Evolutionary conservation across 2,113 vertebrate genomes (phyloP).

Genomic region (Todiramphus chloris): DNA sequence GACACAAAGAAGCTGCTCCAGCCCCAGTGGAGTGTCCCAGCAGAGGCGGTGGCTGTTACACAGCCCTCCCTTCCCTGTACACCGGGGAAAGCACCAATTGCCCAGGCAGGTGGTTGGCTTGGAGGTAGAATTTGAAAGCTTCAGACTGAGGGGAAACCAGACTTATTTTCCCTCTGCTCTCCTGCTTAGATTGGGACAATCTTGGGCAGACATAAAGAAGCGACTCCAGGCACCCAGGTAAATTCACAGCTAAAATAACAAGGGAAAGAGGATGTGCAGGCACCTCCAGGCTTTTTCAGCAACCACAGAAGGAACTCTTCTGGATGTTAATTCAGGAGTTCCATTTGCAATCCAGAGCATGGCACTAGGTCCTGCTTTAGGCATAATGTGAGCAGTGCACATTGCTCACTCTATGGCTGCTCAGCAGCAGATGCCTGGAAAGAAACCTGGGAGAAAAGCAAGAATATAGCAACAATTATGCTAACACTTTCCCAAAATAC

Average conservation of each 20-base stretch:
- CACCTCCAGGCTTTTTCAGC: not conserved
- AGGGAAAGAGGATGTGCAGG: not conserved
- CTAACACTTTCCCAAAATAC: not conserved
- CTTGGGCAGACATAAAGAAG: not conserved
- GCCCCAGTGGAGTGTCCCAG: fast-evolving
- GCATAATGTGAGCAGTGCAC: fast-evolving
- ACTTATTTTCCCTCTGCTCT: not conserved
- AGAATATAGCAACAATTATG: not conserved
- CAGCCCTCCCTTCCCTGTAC: not conserved
- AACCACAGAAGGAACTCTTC: not conserved
- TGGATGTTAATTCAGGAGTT: not conserved
- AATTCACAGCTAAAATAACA: not conserved
- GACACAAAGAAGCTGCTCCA: not conserved
- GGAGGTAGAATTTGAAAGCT: not conserved
- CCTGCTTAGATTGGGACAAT: not conserved
- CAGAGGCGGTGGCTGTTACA: fast-evolving
- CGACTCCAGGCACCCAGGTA: not conserved
- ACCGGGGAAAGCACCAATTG: not conserved
- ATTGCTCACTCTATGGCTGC: not conserved
- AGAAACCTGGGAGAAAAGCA: not conserved
- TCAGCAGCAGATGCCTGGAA: not conserved
- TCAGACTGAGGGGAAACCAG: not conserved
- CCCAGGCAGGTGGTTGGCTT: not conserved
- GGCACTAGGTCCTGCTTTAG: not conserved
- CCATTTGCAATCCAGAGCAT: not conserved